Evolutionary conservation across 23 tunicate species (phyloP).

Genomic region (Oikopleura dioica): DNA sequence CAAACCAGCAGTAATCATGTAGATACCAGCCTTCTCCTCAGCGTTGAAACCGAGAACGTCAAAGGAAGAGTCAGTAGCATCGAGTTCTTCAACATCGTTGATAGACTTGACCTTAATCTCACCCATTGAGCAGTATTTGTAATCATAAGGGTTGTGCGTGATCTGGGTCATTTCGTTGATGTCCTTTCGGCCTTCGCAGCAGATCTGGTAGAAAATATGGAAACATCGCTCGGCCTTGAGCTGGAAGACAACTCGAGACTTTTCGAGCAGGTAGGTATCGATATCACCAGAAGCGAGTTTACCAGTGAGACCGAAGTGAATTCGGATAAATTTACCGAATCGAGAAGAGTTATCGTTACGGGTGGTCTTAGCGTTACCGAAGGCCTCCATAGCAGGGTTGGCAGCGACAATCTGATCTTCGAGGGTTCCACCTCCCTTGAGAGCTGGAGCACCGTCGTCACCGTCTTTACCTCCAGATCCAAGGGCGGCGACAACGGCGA

Average conservation of each 20-base stretch:
- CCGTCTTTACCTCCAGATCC: too few species aligned
- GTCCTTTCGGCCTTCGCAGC: constrained; percentile 15
- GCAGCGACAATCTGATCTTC: too few species aligned
- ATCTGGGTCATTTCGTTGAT: constrained; percentile 28
- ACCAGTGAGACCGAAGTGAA: constrained; percentile 97
- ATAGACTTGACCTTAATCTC: too few species aligned
- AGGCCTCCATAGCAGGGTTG: too few species aligned
- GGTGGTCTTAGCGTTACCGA: too few species aligned
- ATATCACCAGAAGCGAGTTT: too few species aligned
- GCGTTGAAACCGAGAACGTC: constrained; percentile 45
- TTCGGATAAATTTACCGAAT: constrained; percentile 92
- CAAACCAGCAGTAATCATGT: too few species aligned
- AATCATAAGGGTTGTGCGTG: constrained; percentile 48
- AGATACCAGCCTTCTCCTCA: constrained; percentile 28
- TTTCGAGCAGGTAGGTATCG: too few species aligned
- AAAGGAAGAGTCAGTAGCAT: constrained; percentile 61
- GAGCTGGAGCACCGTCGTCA: too few species aligned
- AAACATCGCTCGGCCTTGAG: constrained; percentile 55
- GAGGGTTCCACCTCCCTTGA: too few species aligned
- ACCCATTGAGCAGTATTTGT: constrained; percentile 53
- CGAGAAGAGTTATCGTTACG: too few species aligned
- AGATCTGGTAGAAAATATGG: constrained; percentile 97
- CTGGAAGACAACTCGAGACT: constrained; percentile 80
- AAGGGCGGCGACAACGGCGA: too few species aligned
- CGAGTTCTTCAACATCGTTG: constrained; percentile 59